Evolutionary conservation across 2,113 vertebrate genomes (phyloP), one percentile per base, ranked within the genome.

Genomic region (Corythaixoides concolor): DNA sequence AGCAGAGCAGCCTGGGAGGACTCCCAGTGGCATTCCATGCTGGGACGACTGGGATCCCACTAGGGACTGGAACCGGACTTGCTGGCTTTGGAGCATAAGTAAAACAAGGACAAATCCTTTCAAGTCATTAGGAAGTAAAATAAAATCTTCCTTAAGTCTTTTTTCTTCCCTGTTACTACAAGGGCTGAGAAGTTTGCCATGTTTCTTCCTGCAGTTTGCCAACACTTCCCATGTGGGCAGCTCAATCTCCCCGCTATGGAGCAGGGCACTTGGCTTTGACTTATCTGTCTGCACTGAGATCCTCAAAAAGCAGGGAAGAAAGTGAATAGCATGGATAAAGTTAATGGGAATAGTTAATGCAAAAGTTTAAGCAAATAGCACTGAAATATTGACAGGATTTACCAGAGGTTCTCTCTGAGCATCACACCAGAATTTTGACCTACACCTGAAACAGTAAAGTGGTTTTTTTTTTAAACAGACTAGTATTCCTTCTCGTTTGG

Each of bases 301-400:
- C 70, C 84, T 52, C 55, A 49, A 27, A 33, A 33, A 63, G 63
- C 7, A 33, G 27, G 22, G 43, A 45, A 45, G 24, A 32, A 68
- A 33, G 5, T 16, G 11, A n/a, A 32, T 0, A 50, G 26, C 53
- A 45, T 0, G 12, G 62, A 39, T 0, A 0, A 10, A 79, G 41
- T 16, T 6, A 26, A 39, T 2, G 6, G 23, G 15, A 66, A 28
- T 7, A 55, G 55, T 21, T 24, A 28, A 30, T 3, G 3, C 8
- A 19, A 14, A 35, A 80, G 30, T 35, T 49, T 17, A 74, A 55
- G n/a, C 37, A 39, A 73, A 60, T 2, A 35, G 23, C 10, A 9
- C 5, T 20, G 27, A 66, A 28, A 8, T 28, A 17, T 47, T 18
- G 22, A 37, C 8, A 18, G 45, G 13, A 17, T 15, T 32, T 17